These are phyloP conservation scores for Psittacula derbiana DNA, from an alignment of 2,797 vertebrate species.

Conservation along the genomic window DNA sequence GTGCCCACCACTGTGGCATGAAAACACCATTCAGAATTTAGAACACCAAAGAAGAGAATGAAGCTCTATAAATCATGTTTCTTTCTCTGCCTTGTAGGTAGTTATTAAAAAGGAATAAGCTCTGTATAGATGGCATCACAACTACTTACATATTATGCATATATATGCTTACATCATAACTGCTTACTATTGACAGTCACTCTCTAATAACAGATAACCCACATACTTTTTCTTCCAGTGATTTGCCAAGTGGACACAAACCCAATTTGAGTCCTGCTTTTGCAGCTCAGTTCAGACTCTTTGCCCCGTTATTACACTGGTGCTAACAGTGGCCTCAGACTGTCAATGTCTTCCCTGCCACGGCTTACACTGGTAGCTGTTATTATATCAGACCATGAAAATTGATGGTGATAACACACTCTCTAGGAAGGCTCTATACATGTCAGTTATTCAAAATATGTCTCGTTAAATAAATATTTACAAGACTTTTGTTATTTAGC, in stretches of 20 bases:
- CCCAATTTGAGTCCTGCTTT: not conserved
- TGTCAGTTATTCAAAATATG: conserved; percentile 78
- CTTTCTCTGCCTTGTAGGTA: not conserved
- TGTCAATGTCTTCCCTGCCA: conserved; percentile 63
- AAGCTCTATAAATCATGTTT: conserved; percentile 1
- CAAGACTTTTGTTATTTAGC: conserved; percentile 73
- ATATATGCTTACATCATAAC: not conserved
- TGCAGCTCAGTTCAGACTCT: not conserved
- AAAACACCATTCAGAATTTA: not conserved
- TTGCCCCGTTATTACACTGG: conserved; percentile 29
- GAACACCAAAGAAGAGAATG: not conserved
- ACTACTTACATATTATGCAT: not conserved
- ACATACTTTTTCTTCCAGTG: not conserved
- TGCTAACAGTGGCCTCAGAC: conserved; percentile 47
- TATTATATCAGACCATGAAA: conserved; percentile 75
- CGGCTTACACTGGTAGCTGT: conserved; percentile 69
- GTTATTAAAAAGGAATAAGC: conserved; percentile 50
- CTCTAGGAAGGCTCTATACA: conserved; percentile 69
- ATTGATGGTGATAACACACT: conserved; percentile 73
- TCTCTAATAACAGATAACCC: conserved; percentile 19
- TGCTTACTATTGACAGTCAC: not conserved
- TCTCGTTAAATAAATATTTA: conserved; percentile 81
- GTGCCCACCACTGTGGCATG: not conserved
- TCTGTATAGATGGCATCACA: not conserved
- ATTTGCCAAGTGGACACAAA: conserved; percentile 25